These are phyloP conservation scores for Sterna hirundo DNA, from an alignment of 2,113 vertebrate genomes.

Conservation along the genomic window DNA sequence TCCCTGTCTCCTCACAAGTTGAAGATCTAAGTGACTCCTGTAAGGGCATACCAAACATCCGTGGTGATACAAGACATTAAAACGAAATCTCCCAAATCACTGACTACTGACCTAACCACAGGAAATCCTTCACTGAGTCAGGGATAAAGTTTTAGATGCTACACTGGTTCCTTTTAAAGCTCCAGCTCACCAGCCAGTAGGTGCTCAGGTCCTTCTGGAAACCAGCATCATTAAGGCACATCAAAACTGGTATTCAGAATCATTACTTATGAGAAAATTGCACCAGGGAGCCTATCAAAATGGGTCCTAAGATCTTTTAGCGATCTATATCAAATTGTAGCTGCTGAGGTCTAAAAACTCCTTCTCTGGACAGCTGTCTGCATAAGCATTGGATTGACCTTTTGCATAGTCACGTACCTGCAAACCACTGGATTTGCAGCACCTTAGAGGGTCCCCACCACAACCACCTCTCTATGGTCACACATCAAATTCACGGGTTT, in stretches of 20 bases:
- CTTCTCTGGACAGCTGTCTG: neutral
- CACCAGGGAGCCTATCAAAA: neutral
- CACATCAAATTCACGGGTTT: neutral
- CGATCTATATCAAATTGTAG: neutral
- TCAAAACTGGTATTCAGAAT: neutral
- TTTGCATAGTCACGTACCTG: neutral
- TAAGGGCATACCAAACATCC: neutral
- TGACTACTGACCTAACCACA: neutral
- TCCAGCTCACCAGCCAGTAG: neutral
- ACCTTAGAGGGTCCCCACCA: neutral
- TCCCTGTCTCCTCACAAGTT: neutral
- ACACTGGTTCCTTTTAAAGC: neutral
- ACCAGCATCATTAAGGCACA: neutral
- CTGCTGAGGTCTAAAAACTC: neutral
- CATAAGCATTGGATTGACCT: neutral
- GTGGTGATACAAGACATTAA: neutral
- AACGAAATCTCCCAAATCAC: neutral
- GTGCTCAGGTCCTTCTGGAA: neutral
- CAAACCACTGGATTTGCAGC: neutral
- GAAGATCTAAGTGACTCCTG: neutral
- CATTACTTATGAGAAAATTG: neutral
- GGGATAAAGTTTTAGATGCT: neutral
- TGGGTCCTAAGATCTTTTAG: neutral
- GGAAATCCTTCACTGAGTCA: neutral
- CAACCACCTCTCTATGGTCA: neutral